A percentile compares a stretch with the other conserved stretches of the same genome.
phyloP scores from a whole-genome alignment of 2,113 vertebrate genomes.

The Enhydra lutris region DNA sequence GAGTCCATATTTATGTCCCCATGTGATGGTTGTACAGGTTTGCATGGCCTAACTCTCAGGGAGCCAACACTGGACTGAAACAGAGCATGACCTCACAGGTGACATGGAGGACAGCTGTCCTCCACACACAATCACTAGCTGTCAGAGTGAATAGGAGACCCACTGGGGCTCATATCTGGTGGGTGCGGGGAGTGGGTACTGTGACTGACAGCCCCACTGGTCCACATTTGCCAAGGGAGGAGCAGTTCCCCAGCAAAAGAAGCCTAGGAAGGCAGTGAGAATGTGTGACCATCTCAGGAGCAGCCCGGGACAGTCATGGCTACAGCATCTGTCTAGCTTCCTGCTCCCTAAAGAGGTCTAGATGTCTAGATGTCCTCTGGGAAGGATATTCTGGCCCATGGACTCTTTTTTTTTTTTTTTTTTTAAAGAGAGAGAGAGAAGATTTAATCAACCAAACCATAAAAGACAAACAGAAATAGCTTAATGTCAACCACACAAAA shows the following conservation, averaged over 20 bases:
- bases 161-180: background rate
- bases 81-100: background rate
- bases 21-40: background rate
- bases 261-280: background rate
- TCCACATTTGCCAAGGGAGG: background rate
- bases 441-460: background rate
- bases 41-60: background rate
- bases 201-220: background rate
- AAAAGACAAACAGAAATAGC: background rate
- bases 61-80: background rate
- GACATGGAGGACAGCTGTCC: no score
- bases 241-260: background rate
- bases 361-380: background rate
- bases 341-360: background rate
- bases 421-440: background rate
- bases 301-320: no score
- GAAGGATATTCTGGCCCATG: background rate
- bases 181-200: fast-evolving
- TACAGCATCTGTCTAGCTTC: background rate
- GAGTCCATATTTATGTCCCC: background rate
- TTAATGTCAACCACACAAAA: background rate
- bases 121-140: background rate
- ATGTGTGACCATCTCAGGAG: background rate
- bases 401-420: background rate
- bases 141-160: background rate